Conservation (phyloP, 2,888 invertebrate genomes). For the Drosophila neoperkinsi region DNA sequence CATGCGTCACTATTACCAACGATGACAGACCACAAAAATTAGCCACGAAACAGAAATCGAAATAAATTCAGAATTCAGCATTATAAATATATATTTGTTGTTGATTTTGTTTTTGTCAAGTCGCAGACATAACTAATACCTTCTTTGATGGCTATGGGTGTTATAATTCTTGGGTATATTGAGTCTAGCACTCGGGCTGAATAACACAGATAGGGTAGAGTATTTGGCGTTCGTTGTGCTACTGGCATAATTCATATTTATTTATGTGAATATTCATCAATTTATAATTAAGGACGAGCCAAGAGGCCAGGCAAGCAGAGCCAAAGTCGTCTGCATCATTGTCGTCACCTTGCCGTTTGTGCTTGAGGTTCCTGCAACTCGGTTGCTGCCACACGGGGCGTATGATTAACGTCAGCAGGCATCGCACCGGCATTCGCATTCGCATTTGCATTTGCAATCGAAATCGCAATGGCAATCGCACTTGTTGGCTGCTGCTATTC, state of each 20-base stretch:
- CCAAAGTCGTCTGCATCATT: conserved; percentile 65
- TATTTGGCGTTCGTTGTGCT: conserved; percentile 6
- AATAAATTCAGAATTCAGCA: neutral
- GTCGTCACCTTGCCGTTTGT: conserved; percentile 49
- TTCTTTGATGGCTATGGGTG: conserved; percentile 55
- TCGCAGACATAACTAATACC: conserved; percentile 56
- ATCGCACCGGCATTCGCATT: conserved; percentile 20
- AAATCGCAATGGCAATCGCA: conserved; percentile 44
- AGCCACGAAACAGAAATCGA: neutral
- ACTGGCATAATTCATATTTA: conserved; percentile 42
- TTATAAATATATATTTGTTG: conserved; percentile 31
- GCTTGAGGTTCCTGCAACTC: conserved; percentile 22
- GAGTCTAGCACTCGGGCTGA: neutral
- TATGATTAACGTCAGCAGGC: conserved; percentile 76
- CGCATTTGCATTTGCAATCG: conserved; percentile 35
- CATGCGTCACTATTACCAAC: conserved; percentile 68
- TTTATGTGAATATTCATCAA: conserved; percentile 69
- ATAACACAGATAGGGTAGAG: conserved; percentile 4
- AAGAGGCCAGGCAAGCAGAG: conserved; percentile 56
- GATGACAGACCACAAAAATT: conserved; percentile 14
- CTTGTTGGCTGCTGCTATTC: conserved; percentile 61
- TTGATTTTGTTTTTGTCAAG: conserved; percentile 21
- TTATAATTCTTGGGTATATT: neutral
- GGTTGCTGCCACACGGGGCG: conserved; percentile 64
- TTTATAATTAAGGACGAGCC: conserved; percentile 78